These are phyloP conservation scores for Buphagus erythrorhynchus DNA, from an alignment of 2,797 vertebrate genomes.

Conservation along the genomic window DNA sequence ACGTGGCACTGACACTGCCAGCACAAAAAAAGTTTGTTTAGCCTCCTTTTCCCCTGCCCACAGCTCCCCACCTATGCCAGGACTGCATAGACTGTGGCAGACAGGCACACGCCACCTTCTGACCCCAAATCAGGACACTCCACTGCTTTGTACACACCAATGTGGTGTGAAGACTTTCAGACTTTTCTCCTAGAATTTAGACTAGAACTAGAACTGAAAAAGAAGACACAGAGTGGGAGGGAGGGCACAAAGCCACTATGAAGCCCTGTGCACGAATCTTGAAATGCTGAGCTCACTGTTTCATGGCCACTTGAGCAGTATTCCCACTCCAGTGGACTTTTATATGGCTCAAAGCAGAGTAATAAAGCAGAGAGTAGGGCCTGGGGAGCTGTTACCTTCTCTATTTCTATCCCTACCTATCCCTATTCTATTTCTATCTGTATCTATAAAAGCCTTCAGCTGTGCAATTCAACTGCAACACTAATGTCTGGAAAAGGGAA, in stretches of 20 bases:
- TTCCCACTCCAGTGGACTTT: background rate
- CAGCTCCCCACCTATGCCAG: background rate
- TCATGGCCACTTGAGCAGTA: background rate
- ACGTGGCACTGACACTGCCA: background rate
- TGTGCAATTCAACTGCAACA: background rate
- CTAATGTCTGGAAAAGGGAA: background rate
- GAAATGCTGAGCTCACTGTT: fast-evolving
- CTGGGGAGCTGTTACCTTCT: background rate
- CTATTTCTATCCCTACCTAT: background rate
- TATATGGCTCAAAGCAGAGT: background rate
- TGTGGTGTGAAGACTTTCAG: background rate
- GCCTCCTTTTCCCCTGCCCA: background rate
- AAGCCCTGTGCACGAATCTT: background rate
- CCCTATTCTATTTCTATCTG: too few species aligned
- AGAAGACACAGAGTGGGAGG: background rate
- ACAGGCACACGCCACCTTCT: fast-evolving
- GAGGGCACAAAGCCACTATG: background rate
- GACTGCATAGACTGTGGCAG: background rate
- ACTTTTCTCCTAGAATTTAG: background rate
- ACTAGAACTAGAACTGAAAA: background rate
- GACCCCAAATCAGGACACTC: fast-evolving
- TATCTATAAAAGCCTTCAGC: background rate
- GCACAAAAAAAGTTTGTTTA: background rate
- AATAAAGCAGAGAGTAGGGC: background rate
- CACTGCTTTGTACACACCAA: background rate